A percentile compares a stretch with the other conserved stretches of the same genome.
Conservation (phyloP, 2,113 vertebrate genomes). For the Cavia aperea region DNA sequence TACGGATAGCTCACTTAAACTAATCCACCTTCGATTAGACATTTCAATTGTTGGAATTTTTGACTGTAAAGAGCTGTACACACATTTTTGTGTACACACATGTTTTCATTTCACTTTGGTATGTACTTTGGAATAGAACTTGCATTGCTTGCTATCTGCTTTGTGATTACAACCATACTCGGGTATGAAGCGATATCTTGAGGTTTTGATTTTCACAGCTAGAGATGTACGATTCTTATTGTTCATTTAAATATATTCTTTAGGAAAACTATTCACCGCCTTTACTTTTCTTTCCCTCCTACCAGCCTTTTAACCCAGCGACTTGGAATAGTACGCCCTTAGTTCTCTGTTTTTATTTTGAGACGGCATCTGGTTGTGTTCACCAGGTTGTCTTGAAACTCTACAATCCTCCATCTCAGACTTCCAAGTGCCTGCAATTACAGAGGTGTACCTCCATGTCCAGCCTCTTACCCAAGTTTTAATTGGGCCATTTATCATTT, state of each 20-base stretch:
- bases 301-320: background rate
- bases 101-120: background rate
- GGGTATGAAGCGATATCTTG: background rate
- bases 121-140: background rate
- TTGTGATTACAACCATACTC: background rate
- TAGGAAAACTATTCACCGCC: background rate
- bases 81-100: background rate
- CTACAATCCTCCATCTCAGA: background rate
- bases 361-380: background rate
- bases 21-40: background rate
- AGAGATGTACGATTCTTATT: background rate
- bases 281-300: background rate
- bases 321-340: background rate
- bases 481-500: background rate
- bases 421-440: background rate
- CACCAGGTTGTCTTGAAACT: background rate
- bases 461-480: background rate
- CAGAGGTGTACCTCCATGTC: background rate
- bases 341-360: background rate
- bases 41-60: background rate
- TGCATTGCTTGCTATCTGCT: background rate
- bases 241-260: background rate
- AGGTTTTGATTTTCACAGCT: background rate
- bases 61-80: background rate
- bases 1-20: background rate